These are phyloP conservation scores for Mionectes macconnelli DNA, from an alignment of 2,113 vertebrate species.

Conservation along the genomic window DNA sequence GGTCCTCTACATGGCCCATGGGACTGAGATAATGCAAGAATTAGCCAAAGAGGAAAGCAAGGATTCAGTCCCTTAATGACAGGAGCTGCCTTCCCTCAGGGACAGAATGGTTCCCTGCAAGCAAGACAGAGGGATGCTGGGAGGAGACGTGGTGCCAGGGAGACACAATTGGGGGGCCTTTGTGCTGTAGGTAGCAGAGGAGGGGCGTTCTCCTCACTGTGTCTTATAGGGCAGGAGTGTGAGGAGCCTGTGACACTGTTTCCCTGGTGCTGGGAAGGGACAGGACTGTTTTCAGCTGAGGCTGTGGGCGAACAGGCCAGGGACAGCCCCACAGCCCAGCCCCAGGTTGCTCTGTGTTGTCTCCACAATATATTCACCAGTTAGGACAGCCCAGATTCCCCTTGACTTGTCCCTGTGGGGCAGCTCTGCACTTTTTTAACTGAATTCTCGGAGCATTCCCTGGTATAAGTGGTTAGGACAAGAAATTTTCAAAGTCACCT, in stretches of 20 bases:
- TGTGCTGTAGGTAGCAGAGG: neutral
- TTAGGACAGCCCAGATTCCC: neutral
- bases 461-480: neutral
- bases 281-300: neutral
- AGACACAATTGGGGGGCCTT: neutral
- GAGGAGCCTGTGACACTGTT: neutral
- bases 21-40: conserved; percentile 13
- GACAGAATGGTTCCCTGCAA: neutral
- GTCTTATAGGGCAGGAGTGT: neutral
- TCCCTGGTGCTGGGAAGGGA: neutral
- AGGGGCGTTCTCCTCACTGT: neutral
- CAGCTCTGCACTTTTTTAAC: neutral
- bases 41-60: neutral
- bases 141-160: neutral
- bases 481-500: neutral
- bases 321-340: neutral
- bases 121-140: neutral
- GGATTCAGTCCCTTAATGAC: neutral
- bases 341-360: neutral
- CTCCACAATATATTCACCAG: neutral
- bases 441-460: neutral
- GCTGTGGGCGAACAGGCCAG: neutral
- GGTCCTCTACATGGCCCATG: conserved; percentile 12
- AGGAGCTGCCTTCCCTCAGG: conserved; percentile 4
- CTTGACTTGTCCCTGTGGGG: neutral